Base-by-base conservation (phyloP, 2,888 invertebrate species). In the Latheticus oryzae region DNA sequence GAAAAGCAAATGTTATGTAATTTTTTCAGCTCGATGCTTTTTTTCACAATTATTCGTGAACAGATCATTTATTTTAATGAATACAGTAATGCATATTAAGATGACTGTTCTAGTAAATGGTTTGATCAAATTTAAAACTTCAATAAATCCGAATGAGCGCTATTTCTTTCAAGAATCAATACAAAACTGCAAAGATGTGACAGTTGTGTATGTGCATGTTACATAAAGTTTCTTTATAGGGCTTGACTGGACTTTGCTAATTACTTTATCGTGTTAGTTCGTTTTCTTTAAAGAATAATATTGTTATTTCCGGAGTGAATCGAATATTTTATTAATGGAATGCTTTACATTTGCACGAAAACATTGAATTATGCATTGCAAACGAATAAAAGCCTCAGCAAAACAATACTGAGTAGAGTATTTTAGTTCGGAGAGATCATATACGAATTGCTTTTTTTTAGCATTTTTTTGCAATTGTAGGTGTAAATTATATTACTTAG, bases 161-260 rank as follows among this genome's bases (percentile, higher is more conserved):
- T 47, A 58, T 62, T 62, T 62, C 62, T 64, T 60, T 50, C 53
- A 60, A 52, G 58, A 64, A 61, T 64, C 64, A 62, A 64, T 64
- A 60, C 40, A 38, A 38, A 47, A 30, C n/a, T n/a, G n/a, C n/a
- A n/a, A 54, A 32, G 55, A 56, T 40, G 47, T 56, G 53, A 58
- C 58, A 55, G 48, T 40, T 60, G 54, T 60, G 57, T 61, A 61
- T 61, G 59, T n/a, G n/a, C n/a, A n/a, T n/a, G n/a, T n/a, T n/a
- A n/a, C n/a, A n/a, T 61, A 58, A 52, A 52, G 42, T 30, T 54
- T 9, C 37, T 37, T 64, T 62, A 64, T 58, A 56, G 61, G 62
- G 64, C 62, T 64, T 57, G 64, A 58, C 62, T 60, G 48, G 40
- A 48, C 53, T 58, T 62, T 62, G 62, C 60, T 64, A 64, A 64